Evolutionary conservation across 2,888 invertebrate genomes (phyloP).

Genomic region (Aethes cnicana): DNA sequence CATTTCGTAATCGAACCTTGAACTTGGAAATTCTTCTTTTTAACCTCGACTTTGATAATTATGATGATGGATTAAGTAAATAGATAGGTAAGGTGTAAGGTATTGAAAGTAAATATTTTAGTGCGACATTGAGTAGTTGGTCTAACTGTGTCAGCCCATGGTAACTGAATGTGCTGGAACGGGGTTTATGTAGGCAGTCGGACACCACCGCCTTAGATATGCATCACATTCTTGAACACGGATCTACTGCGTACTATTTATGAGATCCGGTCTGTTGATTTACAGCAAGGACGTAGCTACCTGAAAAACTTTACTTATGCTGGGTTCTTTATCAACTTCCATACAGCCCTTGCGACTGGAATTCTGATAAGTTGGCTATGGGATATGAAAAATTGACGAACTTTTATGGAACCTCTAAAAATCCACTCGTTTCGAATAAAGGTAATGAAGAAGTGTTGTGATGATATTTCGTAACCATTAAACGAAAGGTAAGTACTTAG

Average conservation of each 20-base stretch:
- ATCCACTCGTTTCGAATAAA: too few species aligned
- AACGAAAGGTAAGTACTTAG: too few species aligned
- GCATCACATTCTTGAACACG: conserved; percentile 10
- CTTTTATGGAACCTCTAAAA: too few species aligned
- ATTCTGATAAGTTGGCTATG: conserved; percentile 2
- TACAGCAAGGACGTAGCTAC: conserved; percentile 18
- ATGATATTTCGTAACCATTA: too few species aligned
- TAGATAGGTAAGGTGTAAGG: background rate
- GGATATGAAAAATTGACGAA: background rate
- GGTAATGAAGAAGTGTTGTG: too few species aligned
- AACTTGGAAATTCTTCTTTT: background rate
- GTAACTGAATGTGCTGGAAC: conserved; percentile 5
- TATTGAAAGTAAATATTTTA: conserved; percentile 11
- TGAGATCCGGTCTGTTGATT: conserved; percentile 26
- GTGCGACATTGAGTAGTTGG: conserved; percentile 11
- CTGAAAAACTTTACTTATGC: conserved; percentile 16
- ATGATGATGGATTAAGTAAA: too few species aligned
- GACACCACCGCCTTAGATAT: conserved; percentile 13
- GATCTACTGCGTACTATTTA: conserved; percentile 13
- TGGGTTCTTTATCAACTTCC: conserved; percentile 17
- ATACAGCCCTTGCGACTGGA: conserved; percentile 5
- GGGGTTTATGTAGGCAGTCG: conserved; percentile 1
- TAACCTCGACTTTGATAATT: too few species aligned
- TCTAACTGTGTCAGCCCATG: conserved; percentile 8
- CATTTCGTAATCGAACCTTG: background rate